phyloP scores from a whole-genome alignment of 1,140 invertebrate species.

The Meloidogyne floridensis region DNA sequence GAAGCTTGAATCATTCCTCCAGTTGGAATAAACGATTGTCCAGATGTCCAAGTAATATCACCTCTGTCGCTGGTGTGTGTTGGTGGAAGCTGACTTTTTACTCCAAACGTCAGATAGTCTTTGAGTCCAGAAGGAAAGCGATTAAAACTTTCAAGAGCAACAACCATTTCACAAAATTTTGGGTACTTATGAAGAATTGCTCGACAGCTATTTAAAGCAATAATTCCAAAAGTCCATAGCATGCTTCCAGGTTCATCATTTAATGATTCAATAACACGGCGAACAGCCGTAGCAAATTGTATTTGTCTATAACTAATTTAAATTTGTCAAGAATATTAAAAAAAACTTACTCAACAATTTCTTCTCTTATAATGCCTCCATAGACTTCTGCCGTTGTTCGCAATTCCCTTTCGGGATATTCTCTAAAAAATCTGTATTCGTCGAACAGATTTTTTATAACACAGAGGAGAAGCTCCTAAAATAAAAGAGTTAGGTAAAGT shows the following conservation, averaged over 20 bases:
- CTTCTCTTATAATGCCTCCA: constrained; percentile 94
- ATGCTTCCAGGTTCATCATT: constrained; percentile 36
- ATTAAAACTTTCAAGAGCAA: constrained; percentile 44
- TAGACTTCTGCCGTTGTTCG: constrained; percentile 95
- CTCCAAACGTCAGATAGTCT: constrained; percentile 53
- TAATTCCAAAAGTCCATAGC: constrained; percentile 59
- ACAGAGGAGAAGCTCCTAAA: constrained; percentile 82
- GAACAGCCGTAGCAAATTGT: constrained; percentile 61
- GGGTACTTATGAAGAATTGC: constrained; percentile 54
- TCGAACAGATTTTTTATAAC: constrained; percentile 97
- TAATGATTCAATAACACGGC: constrained; percentile 59
- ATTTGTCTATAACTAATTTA: constrained; percentile 44
- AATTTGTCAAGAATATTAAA: background rate
- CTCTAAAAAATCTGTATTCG: constrained; percentile 95
- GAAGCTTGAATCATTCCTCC: constrained; percentile 8
- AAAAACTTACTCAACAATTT: constrained; percentile 71
- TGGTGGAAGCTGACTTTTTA: constrained; percentile 37
- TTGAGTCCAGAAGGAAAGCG: constrained; percentile 48
- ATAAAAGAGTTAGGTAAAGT: constrained; percentile 21
- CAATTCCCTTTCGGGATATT: constrained; percentile 96
- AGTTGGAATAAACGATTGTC: constrained; percentile 8
- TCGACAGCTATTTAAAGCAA: constrained; percentile 57
- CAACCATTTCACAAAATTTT: constrained; percentile 62
- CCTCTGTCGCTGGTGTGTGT: background rate
- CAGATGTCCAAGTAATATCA: constrained; percentile 4